phyloP scores from a whole-genome alignment of 2,888 invertebrate species.

The Gasteruption jaculator region DNA sequence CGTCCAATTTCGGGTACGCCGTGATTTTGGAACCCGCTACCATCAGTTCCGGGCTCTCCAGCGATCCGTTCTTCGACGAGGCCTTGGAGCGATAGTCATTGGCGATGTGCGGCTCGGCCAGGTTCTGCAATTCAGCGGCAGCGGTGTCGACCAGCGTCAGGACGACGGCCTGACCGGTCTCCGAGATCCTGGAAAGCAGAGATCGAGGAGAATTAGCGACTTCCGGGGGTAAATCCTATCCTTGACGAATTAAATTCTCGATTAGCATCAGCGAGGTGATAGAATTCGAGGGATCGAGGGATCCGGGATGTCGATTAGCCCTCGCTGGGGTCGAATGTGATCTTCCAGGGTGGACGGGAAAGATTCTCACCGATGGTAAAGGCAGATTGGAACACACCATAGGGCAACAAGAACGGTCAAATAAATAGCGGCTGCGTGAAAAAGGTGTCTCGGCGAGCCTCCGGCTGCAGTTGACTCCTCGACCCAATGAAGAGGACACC shows the following conservation, averaged over 20 bases:
- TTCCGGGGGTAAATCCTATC: too few species aligned
- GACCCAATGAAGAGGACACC: slow-evolving; percentile 33
- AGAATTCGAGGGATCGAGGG: too few species aligned
- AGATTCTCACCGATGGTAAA: slow-evolving; percentile 41
- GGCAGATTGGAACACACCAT: slow-evolving; percentile 38
- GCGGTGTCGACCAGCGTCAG: slow-evolving; percentile 61
- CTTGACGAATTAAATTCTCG: too few species aligned
- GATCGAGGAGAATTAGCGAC: too few species aligned
- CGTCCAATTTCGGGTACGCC: slow-evolving; percentile 29
- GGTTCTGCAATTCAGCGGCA: slow-evolving; percentile 58
- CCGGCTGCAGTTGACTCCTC: slow-evolving; percentile 28
- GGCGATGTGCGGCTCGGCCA: slow-evolving; percentile 54
- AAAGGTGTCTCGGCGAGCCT: slow-evolving; percentile 31
- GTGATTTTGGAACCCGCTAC: slow-evolving; percentile 29
- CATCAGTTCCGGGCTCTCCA: slow-evolving; percentile 31
- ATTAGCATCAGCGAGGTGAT: too few species aligned
- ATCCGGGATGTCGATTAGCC: too few species aligned
- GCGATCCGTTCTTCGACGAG: slow-evolving; percentile 12
- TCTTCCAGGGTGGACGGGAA: too few species aligned
- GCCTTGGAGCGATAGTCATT: slow-evolving; percentile 51
- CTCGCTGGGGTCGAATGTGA: too few species aligned
- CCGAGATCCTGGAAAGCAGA: slow-evolving; percentile 57
- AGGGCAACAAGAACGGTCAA: slow-evolving; percentile 34
- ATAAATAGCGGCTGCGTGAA: slow-evolving; percentile 39
- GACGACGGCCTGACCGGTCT: slow-evolving; percentile 59